A percentile compares a stretch with the other conserved stretches of the same genome.
Conservation (phyloP, 2,888 invertebrate species). For the Morinoia aosen region DNA sequence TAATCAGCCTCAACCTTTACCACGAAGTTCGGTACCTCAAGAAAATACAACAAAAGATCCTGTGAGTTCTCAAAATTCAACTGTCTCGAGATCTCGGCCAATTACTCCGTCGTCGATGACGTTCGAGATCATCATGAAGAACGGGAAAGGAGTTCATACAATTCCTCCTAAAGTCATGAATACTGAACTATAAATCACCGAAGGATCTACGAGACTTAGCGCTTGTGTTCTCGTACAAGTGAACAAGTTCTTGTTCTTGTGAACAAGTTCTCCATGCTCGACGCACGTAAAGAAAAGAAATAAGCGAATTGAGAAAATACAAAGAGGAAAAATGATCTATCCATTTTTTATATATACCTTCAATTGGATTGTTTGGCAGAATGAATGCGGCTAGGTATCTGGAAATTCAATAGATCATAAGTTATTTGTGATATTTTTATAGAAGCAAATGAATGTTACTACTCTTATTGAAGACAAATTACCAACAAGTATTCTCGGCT, state of each 20-base stretch:
- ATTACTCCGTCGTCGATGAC: slow-evolving; percentile 60
- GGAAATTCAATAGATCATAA: too few species aligned
- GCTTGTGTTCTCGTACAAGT: too few species aligned
- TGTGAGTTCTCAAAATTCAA: not conserved
- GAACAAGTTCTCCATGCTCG: not conserved
- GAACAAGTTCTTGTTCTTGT: too few species aligned
- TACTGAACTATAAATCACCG: slow-evolving; percentile 57
- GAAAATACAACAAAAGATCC: not conserved
- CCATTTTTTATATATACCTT: too few species aligned
- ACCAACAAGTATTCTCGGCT: too few species aligned
- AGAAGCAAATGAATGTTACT: too few species aligned
- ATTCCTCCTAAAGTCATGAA: slow-evolving; percentile 60
- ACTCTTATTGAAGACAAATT: too few species aligned
- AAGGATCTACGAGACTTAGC: not conserved
- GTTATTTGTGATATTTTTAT: too few species aligned
- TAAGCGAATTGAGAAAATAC: too few species aligned
- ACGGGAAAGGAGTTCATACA: slow-evolving; percentile 50
- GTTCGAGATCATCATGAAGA: slow-evolving; percentile 47
- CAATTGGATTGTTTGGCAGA: too few species aligned
- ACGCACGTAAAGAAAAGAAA: not conserved
- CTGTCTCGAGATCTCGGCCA: slow-evolving; percentile 50
- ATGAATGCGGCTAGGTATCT: too few species aligned
- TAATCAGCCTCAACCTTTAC: not conserved
- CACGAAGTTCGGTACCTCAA: not conserved
- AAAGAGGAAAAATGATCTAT: too few species aligned